Percentiles rank a stretch among this genome's conserved stretches.
These are phyloP conservation scores for Merodon equestris DNA, from an alignment of 2,888 invertebrate genomes.

Conservation along the genomic window DNA sequence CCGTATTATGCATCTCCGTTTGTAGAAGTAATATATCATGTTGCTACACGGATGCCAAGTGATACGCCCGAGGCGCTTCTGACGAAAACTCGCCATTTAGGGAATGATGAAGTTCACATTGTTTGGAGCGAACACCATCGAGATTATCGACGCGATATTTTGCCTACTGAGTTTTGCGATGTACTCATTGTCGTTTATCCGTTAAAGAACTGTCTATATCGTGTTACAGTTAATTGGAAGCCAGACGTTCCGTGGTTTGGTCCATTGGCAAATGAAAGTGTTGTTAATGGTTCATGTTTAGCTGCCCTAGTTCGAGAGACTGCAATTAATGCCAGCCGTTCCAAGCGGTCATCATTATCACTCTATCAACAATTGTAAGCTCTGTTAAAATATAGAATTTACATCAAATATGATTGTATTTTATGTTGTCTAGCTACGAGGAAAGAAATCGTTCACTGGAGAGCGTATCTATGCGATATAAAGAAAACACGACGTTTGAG, in stretches of 20 bases:
- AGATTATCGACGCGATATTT: slow-evolving; percentile 96
- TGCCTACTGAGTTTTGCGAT: slow-evolving; percentile 99
- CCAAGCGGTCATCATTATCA: slow-evolving; percentile 92
- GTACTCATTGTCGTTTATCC: slow-evolving; percentile 98
- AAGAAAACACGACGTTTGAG: slow-evolving; percentile 93
- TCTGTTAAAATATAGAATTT: not conserved
- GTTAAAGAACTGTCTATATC: slow-evolving; percentile 89
- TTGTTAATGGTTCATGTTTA: slow-evolving; percentile 81
- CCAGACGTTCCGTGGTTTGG: slow-evolving; percentile 96
- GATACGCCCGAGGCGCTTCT: slow-evolving; percentile 92
- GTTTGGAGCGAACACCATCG: slow-evolving; percentile 99
- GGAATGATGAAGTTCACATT: slow-evolving; percentile 99
- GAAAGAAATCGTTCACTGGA: slow-evolving; percentile 92
- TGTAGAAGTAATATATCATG: slow-evolving; percentile 96
- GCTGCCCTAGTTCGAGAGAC: slow-evolving; percentile 94
- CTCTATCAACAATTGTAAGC: slow-evolving; percentile 94
- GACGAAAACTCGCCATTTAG: slow-evolving; percentile 96
- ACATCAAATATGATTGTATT: no score
- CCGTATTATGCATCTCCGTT: slow-evolving; percentile 97
- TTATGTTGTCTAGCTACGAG: slow-evolving; percentile 84
- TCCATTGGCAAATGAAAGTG: slow-evolving; percentile 95
- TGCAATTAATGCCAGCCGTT: slow-evolving; percentile 94
- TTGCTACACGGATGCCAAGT: slow-evolving; percentile 97
- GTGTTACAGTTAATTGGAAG: slow-evolving; percentile 93
- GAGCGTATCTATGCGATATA: slow-evolving; percentile 91